Conservation (phyloP, 2,113 vertebrate species). For the Etia nguti region DNA sequence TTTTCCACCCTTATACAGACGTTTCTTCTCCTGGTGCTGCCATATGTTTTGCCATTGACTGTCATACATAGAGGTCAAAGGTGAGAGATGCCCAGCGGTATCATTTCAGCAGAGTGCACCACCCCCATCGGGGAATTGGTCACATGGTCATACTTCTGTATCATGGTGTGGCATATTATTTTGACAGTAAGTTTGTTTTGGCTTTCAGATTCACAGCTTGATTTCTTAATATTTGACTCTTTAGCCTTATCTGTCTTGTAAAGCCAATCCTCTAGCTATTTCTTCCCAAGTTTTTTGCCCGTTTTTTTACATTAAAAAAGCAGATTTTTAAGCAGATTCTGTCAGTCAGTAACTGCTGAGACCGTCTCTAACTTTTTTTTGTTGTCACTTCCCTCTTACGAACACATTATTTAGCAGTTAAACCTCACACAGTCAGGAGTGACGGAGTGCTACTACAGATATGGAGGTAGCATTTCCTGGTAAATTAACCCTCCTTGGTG, state of each 20-base stretch:
- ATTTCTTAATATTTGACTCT: not conserved
- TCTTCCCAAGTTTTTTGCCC: not conserved
- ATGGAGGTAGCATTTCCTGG: constrained; percentile 36
- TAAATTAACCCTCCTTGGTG: not conserved
- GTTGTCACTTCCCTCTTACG: not conserved
- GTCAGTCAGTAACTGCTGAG: not conserved
- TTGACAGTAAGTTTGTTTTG: constrained; percentile 7
- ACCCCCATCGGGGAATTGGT: constrained; percentile 38
- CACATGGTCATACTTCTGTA: constrained; percentile 10
- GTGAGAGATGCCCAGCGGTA: constrained; percentile 48
- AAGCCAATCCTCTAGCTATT: not conserved
- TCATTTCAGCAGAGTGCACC: constrained; percentile 35
- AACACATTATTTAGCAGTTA: not conserved
- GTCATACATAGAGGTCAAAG: constrained; percentile 40
- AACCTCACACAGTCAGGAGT: not conserved
- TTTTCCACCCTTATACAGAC: not conserved
- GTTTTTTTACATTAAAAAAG: not conserved
- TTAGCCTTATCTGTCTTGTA: not conserved
- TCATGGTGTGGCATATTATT: constrained; percentile 5
- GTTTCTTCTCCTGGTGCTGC: not conserved
- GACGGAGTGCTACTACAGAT: not conserved
- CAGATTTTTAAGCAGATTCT: not conserved
- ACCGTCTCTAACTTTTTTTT: not conserved
- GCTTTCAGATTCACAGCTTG: not conserved
- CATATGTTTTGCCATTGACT: constrained; percentile 33